These are phyloP conservation scores for Centruroides vittatus DNA, from an alignment of 1,140 invertebrate species.

Conservation along the genomic window DNA sequence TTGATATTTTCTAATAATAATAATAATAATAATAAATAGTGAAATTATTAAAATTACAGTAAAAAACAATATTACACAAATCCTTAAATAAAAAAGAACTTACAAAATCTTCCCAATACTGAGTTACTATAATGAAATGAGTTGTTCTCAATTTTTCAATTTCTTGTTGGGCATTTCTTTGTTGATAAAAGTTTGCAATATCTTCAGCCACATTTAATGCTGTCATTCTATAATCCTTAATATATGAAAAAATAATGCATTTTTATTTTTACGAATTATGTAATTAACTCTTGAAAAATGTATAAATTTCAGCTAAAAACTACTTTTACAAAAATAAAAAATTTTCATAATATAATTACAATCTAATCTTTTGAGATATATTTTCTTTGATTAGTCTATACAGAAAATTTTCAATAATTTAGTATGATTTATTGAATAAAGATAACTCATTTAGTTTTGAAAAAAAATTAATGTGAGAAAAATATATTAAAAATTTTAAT, in stretches of 20 bases:
- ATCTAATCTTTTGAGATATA: too few relatives aligned
- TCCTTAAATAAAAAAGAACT: conserved; percentile 10
- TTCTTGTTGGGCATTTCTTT: conserved; percentile 29
- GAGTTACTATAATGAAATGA: conserved; percentile 28
- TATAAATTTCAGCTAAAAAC: neutral
- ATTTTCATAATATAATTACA: neutral
- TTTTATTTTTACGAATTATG: neutral
- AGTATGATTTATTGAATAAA: too few relatives aligned
- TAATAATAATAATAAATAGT: conserved; percentile 7
- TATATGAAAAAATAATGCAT: neutral
- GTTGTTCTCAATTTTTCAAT: conserved; percentile 31
- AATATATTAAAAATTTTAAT: too few relatives aligned
- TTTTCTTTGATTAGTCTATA: too few relatives aligned
- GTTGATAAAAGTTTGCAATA: conserved; percentile 38
- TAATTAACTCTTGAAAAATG: conserved; percentile 2
- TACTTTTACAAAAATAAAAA: neutral
- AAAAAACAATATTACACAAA: too few relatives aligned
- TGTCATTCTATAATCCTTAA: conserved; percentile 17
- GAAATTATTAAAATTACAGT: neutral
- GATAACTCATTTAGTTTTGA: too few relatives aligned
- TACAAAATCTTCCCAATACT: conserved; percentile 30
- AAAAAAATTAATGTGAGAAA: too few relatives aligned
- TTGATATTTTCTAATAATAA: conserved; percentile 23
- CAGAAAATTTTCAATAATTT: too few relatives aligned
- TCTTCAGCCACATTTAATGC: conserved; percentile 34